Evolutionary conservation across 2,888 invertebrate genomes (phyloP), one percentile per base, ranked within the genome.

Genomic region (Chorisops tibialis): DNA sequence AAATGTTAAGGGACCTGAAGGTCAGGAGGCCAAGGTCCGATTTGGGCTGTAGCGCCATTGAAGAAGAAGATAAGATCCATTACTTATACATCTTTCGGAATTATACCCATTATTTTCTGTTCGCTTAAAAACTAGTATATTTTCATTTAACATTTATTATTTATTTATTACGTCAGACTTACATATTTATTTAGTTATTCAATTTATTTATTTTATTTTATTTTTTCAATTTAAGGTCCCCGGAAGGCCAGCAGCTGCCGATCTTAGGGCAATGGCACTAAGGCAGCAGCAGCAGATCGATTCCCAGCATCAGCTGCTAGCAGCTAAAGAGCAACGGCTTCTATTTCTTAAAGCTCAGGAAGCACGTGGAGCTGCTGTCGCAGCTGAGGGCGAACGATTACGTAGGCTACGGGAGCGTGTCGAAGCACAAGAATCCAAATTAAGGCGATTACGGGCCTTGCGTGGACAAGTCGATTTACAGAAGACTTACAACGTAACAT

Each of bases 251-350:
- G 91, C 91, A 79, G 85, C 95, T 84, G 88, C 89, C 80, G 96
- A 96, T 86, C 89, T 96, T 83, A 94, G 95, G 85, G 94, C 94
- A 80, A 96, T 96, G 94, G 96, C 96, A 79, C 86, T 93, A 79
- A 86, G 95, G 75, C 97, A 97, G 84, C 96, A 96, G 83, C 91
- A 94, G 81, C 95, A 96, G 85, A 95, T 96, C 78, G 95, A 96
- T 83, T 89, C 91, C 75, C 96, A 96, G 84, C 92, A 93, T 79
- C 85, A 78, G 82, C 84, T 93, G 81, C 85, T 95, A 75, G 90
- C 92, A 73, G 93, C 93, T 73, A 92, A 93, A 81, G 94, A 94
- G 82, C 93, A 94, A 81, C 84, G 94, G 73, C 83, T 95, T 79
- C 87, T 95, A 76, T 95, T 93, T 83, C 86, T 96, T 73, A 94